Conservation (phyloP, 2,113 vertebrate species). For the Ondatra zibethicus region DNA sequence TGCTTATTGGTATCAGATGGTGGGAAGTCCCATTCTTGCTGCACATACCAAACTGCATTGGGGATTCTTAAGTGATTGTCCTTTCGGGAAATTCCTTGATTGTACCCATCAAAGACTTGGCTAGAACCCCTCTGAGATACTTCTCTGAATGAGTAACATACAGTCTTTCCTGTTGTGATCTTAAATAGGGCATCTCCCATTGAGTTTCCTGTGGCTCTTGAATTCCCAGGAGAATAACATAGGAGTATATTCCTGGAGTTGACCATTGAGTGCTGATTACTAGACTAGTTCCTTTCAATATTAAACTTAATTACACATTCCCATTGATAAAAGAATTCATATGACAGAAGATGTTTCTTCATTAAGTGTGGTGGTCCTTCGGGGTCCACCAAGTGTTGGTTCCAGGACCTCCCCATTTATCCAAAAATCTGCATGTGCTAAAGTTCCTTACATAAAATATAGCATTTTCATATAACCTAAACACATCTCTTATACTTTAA, state of each 20-base stretch:
- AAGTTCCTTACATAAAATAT: not conserved
- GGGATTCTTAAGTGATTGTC: conserved; percentile 30
- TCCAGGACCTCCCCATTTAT: not conserved
- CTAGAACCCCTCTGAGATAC: not conserved
- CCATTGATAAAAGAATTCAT: not conserved
- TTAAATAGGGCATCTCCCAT: not conserved
- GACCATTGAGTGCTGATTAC: not conserved
- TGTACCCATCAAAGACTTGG: not conserved
- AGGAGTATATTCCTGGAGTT: not conserved
- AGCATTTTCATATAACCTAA: not conserved
- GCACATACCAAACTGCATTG: not conserved
- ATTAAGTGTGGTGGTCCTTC: not conserved
- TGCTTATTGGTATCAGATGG: not conserved
- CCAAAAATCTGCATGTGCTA: not conserved
- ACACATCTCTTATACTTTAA: not conserved
- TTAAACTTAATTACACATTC: not conserved
- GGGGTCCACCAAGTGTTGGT: not conserved
- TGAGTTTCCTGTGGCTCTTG: not conserved
- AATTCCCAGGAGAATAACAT: not conserved
- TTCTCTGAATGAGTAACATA: conserved; percentile 32
- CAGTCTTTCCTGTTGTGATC: not conserved
- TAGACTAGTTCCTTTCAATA: not conserved
- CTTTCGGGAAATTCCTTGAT: conserved; percentile 44
- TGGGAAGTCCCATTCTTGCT: not conserved
- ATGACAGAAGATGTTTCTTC: not conserved